Conservation (phyloP, 2,888 invertebrate genomes). For the Globia sparganii region DNA sequence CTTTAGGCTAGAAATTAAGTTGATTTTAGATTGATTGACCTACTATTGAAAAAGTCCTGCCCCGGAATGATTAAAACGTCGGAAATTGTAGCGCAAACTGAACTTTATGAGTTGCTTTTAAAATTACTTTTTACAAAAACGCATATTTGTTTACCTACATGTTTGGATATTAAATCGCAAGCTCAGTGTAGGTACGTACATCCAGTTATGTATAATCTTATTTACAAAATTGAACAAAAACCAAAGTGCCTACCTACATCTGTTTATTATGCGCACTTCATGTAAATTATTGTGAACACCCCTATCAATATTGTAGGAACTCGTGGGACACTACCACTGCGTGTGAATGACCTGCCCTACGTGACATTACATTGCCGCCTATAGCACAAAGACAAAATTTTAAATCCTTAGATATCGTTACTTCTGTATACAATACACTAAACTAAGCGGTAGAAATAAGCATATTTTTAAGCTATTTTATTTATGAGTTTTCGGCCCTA, state of each 20-base stretch:
- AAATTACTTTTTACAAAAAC: too few relatives aligned
- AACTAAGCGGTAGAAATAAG: background rate
- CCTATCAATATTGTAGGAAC: background rate
- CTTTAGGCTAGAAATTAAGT: too few relatives aligned
- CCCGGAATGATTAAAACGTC: too few relatives aligned
- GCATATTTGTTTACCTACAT: too few relatives aligned
- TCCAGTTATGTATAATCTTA: too few relatives aligned
- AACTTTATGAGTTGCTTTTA: too few relatives aligned
- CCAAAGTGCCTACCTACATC: background rate
- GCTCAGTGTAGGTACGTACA: too few relatives aligned
- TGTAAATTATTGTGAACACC: background rate
- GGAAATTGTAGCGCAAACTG: too few relatives aligned
- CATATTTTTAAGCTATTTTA: background rate
- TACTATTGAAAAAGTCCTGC: too few relatives aligned
- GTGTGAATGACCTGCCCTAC: slow-evolving; percentile 23
- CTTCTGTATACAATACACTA: background rate
- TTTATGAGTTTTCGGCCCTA: background rate
- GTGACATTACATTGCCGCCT: background rate
- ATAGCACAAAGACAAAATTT: background rate
- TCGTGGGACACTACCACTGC: too few relatives aligned
- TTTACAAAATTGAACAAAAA: background rate
- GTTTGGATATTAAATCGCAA: too few relatives aligned
- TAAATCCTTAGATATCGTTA: background rate
- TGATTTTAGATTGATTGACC: too few relatives aligned
- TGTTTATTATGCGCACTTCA: background rate